These are phyloP conservation scores for Drosophila robusta DNA, from an alignment of 2,888 invertebrate genomes.

Conservation along the genomic window DNA sequence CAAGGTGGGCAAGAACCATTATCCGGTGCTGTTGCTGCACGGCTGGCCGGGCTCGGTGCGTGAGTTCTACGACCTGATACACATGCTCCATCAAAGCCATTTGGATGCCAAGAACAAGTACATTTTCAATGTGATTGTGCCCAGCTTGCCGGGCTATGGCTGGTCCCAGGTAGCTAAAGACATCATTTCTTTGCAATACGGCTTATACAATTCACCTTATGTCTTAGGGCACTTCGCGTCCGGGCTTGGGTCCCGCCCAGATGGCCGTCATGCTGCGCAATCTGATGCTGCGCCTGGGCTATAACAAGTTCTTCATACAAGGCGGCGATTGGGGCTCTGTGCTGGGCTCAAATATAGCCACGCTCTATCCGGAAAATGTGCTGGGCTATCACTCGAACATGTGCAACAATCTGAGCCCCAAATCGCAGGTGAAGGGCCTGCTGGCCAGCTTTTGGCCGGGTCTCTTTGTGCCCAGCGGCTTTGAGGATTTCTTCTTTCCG, in stretches of 20 bases:
- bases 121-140: slow-evolving; percentile 87
- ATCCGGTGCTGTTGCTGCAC: slow-evolving; percentile 88
- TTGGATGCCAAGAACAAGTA: slow-evolving; percentile 85
- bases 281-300: slow-evolving; percentile 89
- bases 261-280: slow-evolving; percentile 87
- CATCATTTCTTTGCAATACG: too few relatives aligned
- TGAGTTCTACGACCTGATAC: slow-evolving; percentile 93
- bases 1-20: slow-evolving; percentile 82
- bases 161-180: slow-evolving; percentile 83
- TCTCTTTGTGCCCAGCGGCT: slow-evolving; percentile 86
- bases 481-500: slow-evolving; percentile 86
- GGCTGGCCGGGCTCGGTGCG: slow-evolving; percentile 96
- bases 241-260: slow-evolving; percentile 84
- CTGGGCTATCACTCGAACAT: slow-evolving; percentile 88
- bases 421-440: slow-evolving; percentile 82
- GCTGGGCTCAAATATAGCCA: slow-evolving; percentile 88
- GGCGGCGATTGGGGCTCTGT: slow-evolving; percentile 94
- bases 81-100: slow-evolving; percentile 86
- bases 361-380: slow-evolving; percentile 88
- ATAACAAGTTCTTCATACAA: slow-evolving; percentile 88
- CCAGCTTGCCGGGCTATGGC: slow-evolving; percentile 86
- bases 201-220: not conserved
- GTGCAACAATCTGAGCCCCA: slow-evolving; percentile 84
- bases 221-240: slow-evolving; percentile 84
- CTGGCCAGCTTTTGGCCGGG: slow-evolving; percentile 87